Evolutionary conservation across 23 tunicate genomes (phyloP).

Genomic region (Trididemnum clinides): DNA sequence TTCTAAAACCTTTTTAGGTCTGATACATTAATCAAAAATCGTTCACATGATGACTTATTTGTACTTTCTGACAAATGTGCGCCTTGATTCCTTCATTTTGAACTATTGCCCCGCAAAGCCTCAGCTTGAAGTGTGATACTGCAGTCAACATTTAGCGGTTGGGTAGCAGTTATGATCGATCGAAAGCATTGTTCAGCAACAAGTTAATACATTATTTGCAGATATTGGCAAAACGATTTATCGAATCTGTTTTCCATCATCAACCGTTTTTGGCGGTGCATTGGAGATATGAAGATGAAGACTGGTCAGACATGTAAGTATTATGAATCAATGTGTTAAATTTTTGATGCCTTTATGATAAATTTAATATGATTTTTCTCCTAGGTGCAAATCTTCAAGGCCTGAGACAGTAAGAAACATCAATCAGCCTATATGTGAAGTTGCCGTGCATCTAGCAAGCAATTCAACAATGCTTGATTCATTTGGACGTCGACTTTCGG

Average conservation of each 20-base stretch:
- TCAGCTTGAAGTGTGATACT: no score
- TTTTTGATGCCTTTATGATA: neutral
- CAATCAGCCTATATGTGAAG: conserved; percentile 81
- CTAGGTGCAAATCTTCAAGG: conserved; percentile 87
- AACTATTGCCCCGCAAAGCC: no score
- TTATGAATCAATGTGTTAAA: no score
- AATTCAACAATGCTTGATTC: conserved; percentile 45
- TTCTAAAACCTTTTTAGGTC: no score
- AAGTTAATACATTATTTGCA: conserved; percentile 15
- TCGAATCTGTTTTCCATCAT: conserved; percentile 23
- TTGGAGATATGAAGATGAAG: conserved; percentile 88
- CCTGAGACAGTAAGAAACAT: conserved; percentile 82
- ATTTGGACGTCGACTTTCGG: conserved; percentile 28
- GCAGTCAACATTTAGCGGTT: no score
- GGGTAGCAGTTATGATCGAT: no score
- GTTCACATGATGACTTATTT: no score
- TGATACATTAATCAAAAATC: no score
- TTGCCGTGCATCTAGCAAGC: conserved; percentile 53
- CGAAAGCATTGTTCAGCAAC: no score
- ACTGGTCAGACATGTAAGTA: conserved; percentile 97
- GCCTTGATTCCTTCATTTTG: no score
- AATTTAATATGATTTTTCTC: neutral
- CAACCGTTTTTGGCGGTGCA: conserved; percentile 71
- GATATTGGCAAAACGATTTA: conserved; percentile 74
- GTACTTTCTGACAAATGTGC: no score